Evolutionary conservation across 2,113 vertebrate species (phyloP).

Genomic region (Ibidorhyncha struthersii): DNA sequence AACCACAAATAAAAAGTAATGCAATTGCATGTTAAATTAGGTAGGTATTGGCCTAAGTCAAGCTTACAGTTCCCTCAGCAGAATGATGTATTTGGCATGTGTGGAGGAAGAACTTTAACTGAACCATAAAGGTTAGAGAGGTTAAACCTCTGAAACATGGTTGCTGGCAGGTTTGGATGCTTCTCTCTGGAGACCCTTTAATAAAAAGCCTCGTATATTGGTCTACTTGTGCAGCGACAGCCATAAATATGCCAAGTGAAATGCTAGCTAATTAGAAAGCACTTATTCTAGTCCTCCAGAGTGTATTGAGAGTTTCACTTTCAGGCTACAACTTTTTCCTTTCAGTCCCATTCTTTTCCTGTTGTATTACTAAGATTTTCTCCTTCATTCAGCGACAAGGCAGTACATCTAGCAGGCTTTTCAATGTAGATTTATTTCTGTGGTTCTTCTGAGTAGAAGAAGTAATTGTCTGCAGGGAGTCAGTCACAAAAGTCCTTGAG

Average conservation of each 20-base stretch:
- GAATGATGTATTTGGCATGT: not conserved
- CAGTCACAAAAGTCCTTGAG: not conserved
- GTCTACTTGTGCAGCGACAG: not conserved
- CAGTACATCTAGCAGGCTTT: not conserved
- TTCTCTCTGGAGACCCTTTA: not conserved
- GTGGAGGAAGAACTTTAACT: conserved; percentile 7
- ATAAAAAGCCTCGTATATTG: not conserved
- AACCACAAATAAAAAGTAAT: not conserved
- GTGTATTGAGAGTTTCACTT: conserved; percentile 8
- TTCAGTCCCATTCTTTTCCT: not conserved
- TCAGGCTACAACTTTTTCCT: not conserved
- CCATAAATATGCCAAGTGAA: conserved; percentile 33
- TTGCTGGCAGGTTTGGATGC: conserved; percentile 1
- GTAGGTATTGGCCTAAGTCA: not conserved
- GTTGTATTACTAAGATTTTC: not conserved
- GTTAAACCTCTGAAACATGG: conserved; percentile 14
- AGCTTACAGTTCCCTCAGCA: not conserved
- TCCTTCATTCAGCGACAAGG: not conserved
- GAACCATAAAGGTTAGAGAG: conserved; percentile 25
- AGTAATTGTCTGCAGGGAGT: not conserved
- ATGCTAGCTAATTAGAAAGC: conserved; percentile 48
- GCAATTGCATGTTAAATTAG: not conserved
- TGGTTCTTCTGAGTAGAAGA: not conserved
- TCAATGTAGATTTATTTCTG: not conserved
- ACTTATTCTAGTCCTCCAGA: conserved; percentile 6